These are phyloP conservation scores for Aurelia aurita DNA, from an alignment of 30 jellyfish, hydroid and myxozoan species.

Conservation along the genomic window DNA sequence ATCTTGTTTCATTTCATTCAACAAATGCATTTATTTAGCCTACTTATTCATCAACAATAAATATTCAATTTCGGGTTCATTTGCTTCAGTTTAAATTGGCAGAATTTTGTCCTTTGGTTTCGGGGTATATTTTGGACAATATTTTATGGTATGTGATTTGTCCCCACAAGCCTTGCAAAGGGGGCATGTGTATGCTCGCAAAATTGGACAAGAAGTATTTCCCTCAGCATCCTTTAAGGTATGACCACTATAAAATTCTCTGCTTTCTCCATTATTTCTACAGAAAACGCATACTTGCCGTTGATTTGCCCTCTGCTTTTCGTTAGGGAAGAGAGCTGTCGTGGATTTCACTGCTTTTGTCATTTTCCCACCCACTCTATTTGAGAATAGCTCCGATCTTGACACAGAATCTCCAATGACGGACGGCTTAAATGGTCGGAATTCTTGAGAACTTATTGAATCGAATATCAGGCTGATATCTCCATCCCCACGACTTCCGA, in stretches of 20 bases:
- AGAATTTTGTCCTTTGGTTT: conserved; percentile 87
- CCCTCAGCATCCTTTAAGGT: conserved; percentile 96
- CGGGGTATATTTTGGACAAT: conserved; percentile 99
- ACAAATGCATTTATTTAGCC: background rate
- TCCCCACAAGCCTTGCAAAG: conserved; percentile 98
- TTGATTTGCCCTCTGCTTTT: conserved; percentile 67
- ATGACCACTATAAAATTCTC: conserved; percentile 96
- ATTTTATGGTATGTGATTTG: conserved; percentile 92
- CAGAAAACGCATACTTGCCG: conserved; percentile 97
- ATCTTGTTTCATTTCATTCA: background rate
- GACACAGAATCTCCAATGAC: conserved; percentile 75
- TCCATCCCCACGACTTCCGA: conserved; percentile 89
- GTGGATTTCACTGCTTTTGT: conserved; percentile 31
- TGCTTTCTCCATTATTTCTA: conserved; percentile 96
- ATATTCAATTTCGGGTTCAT: background rate
- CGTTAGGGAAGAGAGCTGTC: conserved; percentile 28
- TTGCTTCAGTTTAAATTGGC: conserved; percentile 26
- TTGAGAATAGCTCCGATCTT: conserved; percentile 44
- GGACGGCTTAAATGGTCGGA: conserved; percentile 61
- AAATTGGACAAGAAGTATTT: conserved; percentile 95
- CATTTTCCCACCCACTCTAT: conserved; percentile 48
- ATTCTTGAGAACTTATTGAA: conserved; percentile 55
- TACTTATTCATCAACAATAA: conserved; percentile 4
- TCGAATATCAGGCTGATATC: conserved; percentile 72
- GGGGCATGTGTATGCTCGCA: conserved; percentile 99